Evolutionary conservation across 92 coral and sea anemone genomes (phyloP).

Genomic region (Umimayanthus chanpuru): DNA sequence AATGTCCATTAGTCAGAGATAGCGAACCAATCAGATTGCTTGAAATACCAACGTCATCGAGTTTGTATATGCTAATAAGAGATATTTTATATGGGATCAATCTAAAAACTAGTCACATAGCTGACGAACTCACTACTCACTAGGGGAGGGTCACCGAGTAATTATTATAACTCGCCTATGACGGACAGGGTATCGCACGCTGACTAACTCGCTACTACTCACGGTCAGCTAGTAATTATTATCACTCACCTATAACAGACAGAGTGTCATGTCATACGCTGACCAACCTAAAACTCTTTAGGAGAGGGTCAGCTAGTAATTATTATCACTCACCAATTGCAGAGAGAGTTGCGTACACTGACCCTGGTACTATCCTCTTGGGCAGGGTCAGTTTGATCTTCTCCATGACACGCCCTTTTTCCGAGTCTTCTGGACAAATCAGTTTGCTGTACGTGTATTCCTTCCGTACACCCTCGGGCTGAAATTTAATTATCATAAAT

Average conservation of each 20-base stretch:
- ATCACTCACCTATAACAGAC: conserved; percentile 73
- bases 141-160: no score
- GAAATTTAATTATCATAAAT: background rate
- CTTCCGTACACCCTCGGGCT: conserved; percentile 94
- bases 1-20: no score
- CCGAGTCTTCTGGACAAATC: conserved; percentile 75
- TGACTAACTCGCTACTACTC: background rate
- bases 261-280: conserved; percentile 27
- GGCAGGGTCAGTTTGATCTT: conserved; percentile 53
- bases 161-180: no score
- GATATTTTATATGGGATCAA: no score
- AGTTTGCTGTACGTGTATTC: conserved; percentile 90
- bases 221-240: background rate
- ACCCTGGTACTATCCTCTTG: conserved; percentile 72
- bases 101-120: no score
- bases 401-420: background rate
- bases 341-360: conserved; percentile 83
- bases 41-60: no score
- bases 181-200: no score
- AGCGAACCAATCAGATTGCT: no score
- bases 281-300: conserved; percentile 49
- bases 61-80: no score
- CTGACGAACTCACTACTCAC: no score
- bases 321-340: conserved; percentile 72
- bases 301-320: background rate